phyloP scores from a whole-genome alignment of 1,140 invertebrate genomes.

The Littorina saxatilis region DNA sequence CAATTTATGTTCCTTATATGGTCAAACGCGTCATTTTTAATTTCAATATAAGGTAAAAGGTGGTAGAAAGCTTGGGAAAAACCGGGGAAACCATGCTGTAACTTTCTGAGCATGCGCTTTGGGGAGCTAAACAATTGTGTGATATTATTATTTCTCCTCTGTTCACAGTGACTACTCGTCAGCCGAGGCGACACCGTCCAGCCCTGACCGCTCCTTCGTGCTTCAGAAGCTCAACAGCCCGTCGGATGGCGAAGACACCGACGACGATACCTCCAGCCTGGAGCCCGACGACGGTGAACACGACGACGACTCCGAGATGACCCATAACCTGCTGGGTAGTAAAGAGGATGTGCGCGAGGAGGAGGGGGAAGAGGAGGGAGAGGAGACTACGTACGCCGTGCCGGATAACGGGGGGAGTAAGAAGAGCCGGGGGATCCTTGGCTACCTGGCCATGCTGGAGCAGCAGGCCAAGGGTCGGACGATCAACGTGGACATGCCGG shows the following conservation, averaged over 20 bases:
- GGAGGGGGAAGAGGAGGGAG: neutral
- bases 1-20: too few relatives aligned
- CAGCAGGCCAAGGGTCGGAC: constrained; percentile 54
- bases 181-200: constrained; percentile 41
- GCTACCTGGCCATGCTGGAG: constrained; percentile 66
- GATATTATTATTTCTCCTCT: too few relatives aligned
- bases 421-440: constrained; percentile 59
- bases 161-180: constrained; percentile 50
- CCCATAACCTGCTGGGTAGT: constrained; percentile 31
- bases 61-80: too few relatives aligned
- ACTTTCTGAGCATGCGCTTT: too few relatives aligned
- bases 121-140: too few relatives aligned
- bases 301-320: constrained; percentile 22
- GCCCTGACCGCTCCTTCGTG: constrained; percentile 46
- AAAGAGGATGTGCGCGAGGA: constrained; percentile 31
- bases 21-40: too few relatives aligned
- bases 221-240: constrained; percentile 48
- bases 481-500: constrained; percentile 16
- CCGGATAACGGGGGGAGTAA: constrained; percentile 18
- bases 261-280: constrained; percentile 45
- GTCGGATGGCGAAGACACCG: constrained; percentile 47
- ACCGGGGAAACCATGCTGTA: too few relatives aligned
- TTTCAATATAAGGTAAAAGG: too few relatives aligned
- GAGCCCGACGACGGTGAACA: constrained; percentile 28
- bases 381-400: neutral